These are phyloP conservation scores for Bombylius major DNA, from an alignment of 2,888 invertebrate genomes.

Conservation along the genomic window DNA sequence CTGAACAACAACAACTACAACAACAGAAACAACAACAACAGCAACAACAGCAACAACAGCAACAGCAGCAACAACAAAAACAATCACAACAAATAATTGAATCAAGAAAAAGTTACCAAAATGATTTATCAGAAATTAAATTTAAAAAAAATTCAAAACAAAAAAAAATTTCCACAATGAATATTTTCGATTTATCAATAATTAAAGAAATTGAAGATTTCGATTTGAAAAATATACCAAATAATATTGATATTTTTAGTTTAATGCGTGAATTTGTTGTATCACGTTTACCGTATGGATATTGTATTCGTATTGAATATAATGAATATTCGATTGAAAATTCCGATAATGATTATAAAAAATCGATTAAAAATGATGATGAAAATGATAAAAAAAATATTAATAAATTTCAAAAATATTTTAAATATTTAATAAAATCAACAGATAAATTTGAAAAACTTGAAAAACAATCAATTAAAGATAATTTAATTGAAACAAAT, in stretches of 20 bases:
- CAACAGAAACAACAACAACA: neutral
- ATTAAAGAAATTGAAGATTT: constrained; percentile 29
- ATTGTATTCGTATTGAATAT: constrained; percentile 24
- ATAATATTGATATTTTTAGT: constrained; percentile 28
- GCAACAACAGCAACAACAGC: neutral
- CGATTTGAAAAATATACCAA: constrained; percentile 30
- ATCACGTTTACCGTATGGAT: constrained; percentile 33
- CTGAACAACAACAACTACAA: constrained; percentile 18
- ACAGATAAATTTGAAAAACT: no score
- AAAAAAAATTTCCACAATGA: neutral
- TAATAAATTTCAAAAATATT: no score
- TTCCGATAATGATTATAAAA: neutral
- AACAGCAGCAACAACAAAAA: neutral
- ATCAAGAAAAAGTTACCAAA: neutral
- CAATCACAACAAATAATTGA: neutral
- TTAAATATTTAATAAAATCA: no score
- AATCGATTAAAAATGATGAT: neutral
- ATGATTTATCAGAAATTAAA: neutral
- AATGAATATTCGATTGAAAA: neutral
- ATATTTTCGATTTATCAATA: constrained; percentile 6
- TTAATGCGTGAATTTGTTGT: constrained; percentile 32
- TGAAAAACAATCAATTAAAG: constrained; percentile 18
- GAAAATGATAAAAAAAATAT: neutral
- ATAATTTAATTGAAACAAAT: constrained; percentile 24
- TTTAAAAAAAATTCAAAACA: no score